Evolutionary conservation across 92 coral and sea anemone species (phyloP).

Genomic region (Parazoanthus atlanticus): DNA sequence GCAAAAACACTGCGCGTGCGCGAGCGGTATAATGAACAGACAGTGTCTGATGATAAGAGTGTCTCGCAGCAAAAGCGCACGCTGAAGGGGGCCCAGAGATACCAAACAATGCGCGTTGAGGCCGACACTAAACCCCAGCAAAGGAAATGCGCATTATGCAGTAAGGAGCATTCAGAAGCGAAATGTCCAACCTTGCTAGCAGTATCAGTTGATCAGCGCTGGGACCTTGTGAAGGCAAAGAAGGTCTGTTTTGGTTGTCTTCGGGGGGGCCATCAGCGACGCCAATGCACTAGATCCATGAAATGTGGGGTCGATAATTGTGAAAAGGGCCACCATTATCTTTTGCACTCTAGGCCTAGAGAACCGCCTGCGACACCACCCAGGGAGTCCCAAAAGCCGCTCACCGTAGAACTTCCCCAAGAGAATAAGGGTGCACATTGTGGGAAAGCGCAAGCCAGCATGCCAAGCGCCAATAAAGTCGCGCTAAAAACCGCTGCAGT

Average conservation of each 20-base stretch:
- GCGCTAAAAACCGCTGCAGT: constrained; percentile 46
- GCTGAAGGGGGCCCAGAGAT: background rate
- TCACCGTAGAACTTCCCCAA: background rate
- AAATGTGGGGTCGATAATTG: constrained; percentile 47
- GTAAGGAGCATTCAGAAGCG: constrained; percentile 32
- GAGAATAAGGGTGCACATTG: constrained; percentile 16
- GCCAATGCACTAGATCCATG: constrained; percentile 40
- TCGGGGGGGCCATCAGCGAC: constrained; percentile 38
- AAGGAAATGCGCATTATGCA: constrained; percentile 37
- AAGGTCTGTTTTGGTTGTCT: constrained; percentile 44
- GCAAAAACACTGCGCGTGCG: constrained; percentile 40
- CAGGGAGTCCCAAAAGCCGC: background rate
- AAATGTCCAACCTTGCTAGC: constrained; percentile 47
- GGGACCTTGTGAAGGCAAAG: constrained; percentile 46
- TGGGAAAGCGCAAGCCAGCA: constrained; percentile 49
- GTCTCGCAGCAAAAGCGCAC: background rate
- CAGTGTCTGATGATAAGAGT: background rate
- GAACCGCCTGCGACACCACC: background rate
- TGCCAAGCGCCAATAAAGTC: constrained; percentile 45
- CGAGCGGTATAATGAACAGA: constrained; percentile 39
- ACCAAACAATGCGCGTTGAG: constrained; percentile 35
- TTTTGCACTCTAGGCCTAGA: constrained; percentile 19
- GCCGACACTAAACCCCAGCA: background rate
- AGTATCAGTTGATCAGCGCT: constrained; percentile 31
- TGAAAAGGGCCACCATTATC: constrained; percentile 48